These are phyloP conservation scores for Poeciliopsis turneri DNA, from an alignment of 2,797 vertebrate species.

Conservation along the genomic window DNA sequence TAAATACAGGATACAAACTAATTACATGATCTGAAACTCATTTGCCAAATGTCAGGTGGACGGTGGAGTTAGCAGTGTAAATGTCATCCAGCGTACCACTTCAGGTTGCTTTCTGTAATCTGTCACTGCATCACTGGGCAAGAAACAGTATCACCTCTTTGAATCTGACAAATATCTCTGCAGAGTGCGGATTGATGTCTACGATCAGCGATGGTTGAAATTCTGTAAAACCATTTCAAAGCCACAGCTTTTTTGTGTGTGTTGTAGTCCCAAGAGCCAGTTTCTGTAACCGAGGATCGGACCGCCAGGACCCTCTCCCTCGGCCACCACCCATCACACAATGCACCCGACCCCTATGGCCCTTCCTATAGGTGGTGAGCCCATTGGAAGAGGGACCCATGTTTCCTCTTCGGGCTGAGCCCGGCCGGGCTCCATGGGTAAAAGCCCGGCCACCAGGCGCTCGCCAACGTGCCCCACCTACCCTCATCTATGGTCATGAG, in stretches of 20 bases:
- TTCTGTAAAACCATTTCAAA: neutral
- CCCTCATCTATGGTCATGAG: too few relatives aligned
- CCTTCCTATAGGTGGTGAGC: too few relatives aligned
- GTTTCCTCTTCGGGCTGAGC: too few relatives aligned
- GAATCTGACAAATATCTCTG: neutral
- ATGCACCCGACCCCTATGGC: too few relatives aligned
- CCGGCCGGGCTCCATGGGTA: too few relatives aligned
- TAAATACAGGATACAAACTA: conserved; percentile 53
- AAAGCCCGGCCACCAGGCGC: too few relatives aligned
- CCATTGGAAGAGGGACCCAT: too few relatives aligned
- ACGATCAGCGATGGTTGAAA: neutral
- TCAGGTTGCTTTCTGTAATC: conserved; percentile 11
- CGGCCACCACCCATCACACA: too few relatives aligned
- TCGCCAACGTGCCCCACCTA: too few relatives aligned
- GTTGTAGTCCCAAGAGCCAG: too few relatives aligned
- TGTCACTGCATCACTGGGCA: neutral
- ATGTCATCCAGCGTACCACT: conserved; percentile 45
- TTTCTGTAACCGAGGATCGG: too few relatives aligned
- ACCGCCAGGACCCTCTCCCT: too few relatives aligned
- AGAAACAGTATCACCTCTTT: neutral
- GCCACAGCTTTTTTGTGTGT: neutral
- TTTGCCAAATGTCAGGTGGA: conserved; percentile 65
- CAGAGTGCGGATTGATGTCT: neutral
- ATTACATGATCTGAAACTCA: conserved; percentile 51
- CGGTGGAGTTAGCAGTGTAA: conserved; percentile 31